Evolutionary conservation across 2,797 vertebrate species (phyloP).

Genomic region (Sparus aurata): DNA sequence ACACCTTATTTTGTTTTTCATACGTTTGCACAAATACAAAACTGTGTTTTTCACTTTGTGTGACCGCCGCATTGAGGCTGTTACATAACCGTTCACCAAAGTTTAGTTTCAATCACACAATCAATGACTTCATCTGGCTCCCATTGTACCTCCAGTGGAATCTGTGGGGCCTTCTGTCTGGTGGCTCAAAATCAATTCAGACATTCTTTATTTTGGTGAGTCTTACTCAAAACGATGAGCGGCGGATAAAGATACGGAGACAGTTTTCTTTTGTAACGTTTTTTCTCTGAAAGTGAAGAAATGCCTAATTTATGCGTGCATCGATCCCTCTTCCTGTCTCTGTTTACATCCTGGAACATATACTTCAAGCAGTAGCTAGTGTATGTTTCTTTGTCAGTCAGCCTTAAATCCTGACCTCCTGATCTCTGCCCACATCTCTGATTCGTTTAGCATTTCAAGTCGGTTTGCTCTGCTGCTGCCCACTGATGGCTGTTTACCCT

Average conservation of each 20-base stretch:
- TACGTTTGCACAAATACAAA: too few species aligned
- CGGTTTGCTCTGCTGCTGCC: not conserved
- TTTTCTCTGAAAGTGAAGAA: not conserved
- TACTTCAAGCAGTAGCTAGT: too few species aligned
- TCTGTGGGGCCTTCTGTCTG: not conserved
- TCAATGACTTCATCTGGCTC: too few species aligned
- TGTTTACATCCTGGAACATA: too few species aligned
- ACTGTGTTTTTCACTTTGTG: too few species aligned
- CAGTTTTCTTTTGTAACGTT: constrained; percentile 5
- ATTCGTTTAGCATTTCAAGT: not conserved
- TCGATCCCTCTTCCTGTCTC: too few species aligned
- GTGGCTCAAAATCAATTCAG: not conserved
- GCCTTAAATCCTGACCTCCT: not conserved
- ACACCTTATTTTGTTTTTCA: too few species aligned
- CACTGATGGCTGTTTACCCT: not conserved
- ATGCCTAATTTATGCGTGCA: too few species aligned
- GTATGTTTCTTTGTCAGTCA: too few species aligned
- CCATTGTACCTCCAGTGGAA: not conserved
- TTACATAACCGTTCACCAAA: too few species aligned
- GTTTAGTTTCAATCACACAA: too few species aligned
- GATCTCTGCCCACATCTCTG: not conserved
- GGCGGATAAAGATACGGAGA: not conserved
- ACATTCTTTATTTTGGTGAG: constrained; percentile 6
- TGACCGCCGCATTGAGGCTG: too few species aligned
- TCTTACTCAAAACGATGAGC: constrained; percentile 36